Base-by-base conservation (phyloP, 2,113 vertebrate species). In the Rhinopomastus cyanomelas region DNA sequence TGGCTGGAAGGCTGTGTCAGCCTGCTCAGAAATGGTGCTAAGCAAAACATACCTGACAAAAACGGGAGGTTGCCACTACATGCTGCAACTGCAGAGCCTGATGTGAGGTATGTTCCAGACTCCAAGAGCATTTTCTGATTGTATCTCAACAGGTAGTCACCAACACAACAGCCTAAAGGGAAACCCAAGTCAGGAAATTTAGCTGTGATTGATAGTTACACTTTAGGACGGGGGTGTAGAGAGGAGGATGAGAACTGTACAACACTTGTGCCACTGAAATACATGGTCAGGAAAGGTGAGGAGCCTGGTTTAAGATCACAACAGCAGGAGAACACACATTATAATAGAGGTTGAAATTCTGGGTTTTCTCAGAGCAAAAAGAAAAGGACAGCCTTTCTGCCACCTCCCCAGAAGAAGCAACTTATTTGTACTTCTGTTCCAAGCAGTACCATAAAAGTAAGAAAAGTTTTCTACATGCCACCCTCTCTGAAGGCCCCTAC, bases 1-100 rank as follows among this genome's bases (percentile, higher is more conserved):
- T 99, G 98, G 98, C 97, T 99, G 36, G 98, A 98, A 94, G 98
- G 98, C 72, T 98, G 98, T 90, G 96, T 99, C 85, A 98, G 98
- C 95, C 95, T 99, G 60, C 97, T 99, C 36, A 97, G 98, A 90
- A 98, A 99, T 0, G 98, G 98, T 55, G 98, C 98, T 93, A 99
- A 98, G 75, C 98, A 99, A 94, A 98, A 98, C 76, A 98, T 98
- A 75, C 97, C 98, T 0, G 98, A 99, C 94, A 99, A 98, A 97
- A 98, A 98, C 0, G 98, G 98, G 61, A 98, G 98, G 46, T 90
- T 99, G 90, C 98, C 98, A 6, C 96, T 99, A 14, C 98, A 99
- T 0, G 98, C 98, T 53, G 98, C 98, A 71, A 99, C 98, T 0
- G 98, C 98, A 15, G 98, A 98, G 81, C 96, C 97, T 2, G 98